phyloP scores from a whole-genome alignment of 2,888 invertebrate species.

The Melangyna quadrimaculata region DNA sequence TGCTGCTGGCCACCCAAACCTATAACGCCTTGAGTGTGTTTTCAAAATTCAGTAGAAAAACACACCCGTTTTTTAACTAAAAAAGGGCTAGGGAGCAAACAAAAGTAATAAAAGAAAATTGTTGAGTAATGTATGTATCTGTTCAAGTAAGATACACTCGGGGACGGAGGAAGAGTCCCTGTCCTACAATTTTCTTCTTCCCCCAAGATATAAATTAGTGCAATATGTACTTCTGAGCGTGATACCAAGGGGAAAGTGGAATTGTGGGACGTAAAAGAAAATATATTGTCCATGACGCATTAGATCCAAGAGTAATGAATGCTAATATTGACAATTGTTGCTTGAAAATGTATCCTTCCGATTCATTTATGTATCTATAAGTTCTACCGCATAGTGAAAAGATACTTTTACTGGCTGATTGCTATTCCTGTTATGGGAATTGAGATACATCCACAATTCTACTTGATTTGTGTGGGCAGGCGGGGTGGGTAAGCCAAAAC shows the following conservation, averaged over 20 bases:
- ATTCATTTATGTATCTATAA: background rate
- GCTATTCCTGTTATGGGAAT: background rate
- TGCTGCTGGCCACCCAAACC: background rate
- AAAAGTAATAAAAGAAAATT: constrained; percentile 13
- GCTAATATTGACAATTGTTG: constrained; percentile 63
- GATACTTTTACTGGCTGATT: background rate
- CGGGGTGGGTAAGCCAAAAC: background rate
- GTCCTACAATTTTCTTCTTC: background rate
- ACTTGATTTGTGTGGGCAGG: background rate
- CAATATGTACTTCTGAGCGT: background rate
- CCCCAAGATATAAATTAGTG: background rate
- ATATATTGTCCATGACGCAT: constrained; percentile 4
- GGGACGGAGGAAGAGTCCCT: background rate
- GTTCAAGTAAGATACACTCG: background rate
- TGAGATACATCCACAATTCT: background rate
- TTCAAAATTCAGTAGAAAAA: constrained; percentile 1
- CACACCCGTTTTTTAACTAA: background rate
- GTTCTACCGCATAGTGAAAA: background rate
- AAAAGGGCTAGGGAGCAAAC: constrained; percentile 14
- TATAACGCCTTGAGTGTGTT: background rate
- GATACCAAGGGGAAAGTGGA: background rate
- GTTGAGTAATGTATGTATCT: constrained; percentile 15
- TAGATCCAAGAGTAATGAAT: constrained; percentile 31
- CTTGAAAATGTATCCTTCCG: constrained; percentile 25
- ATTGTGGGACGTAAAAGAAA: background rate